These are phyloP conservation scores for Cryptomyrus ogoouensis DNA, from an alignment of 2,113 vertebrate genomes.

Conservation along the genomic window DNA sequence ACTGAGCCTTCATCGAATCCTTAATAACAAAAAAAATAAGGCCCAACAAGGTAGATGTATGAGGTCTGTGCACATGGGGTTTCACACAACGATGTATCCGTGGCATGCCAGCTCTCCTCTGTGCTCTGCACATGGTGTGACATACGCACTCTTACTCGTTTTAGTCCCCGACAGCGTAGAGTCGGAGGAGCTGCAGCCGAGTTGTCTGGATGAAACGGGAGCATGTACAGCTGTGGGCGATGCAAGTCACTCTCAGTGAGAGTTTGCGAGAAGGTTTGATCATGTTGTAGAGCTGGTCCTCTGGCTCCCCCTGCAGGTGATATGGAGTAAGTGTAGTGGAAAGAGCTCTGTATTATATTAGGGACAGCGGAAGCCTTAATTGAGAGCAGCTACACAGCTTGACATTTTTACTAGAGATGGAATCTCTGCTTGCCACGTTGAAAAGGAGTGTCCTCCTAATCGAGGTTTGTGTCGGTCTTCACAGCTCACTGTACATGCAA, in stretches of 20 bases:
- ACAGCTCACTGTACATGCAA: not conserved
- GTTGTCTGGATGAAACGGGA: not conserved
- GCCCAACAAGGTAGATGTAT: not conserved
- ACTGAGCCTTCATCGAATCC: not conserved
- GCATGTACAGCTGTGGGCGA: not conserved
- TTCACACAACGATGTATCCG: not conserved
- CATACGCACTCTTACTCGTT: not conserved
- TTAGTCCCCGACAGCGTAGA: not conserved
- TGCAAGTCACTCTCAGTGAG: not conserved
- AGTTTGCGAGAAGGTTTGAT: not conserved
- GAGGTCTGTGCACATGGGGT: not conserved
- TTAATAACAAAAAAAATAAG: not conserved
- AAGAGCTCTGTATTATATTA: not conserved
- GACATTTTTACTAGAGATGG: not conserved
- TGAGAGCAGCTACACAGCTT: not conserved
- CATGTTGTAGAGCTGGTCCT: not conserved
- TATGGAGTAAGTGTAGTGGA: not conserved
- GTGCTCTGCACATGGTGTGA: not conserved
- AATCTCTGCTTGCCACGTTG: not conserved
- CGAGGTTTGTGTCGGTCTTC: not conserved
- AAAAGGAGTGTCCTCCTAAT: not conserved
- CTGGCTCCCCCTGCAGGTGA: constrained; percentile 1
- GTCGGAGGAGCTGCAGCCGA: not conserved
- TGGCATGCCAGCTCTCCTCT: not conserved
- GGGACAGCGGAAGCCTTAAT: not conserved